These are phyloP conservation scores for Ceryle rudis DNA, from an alignment of 2,797 vertebrate genomes.

Conservation along the genomic window DNA sequence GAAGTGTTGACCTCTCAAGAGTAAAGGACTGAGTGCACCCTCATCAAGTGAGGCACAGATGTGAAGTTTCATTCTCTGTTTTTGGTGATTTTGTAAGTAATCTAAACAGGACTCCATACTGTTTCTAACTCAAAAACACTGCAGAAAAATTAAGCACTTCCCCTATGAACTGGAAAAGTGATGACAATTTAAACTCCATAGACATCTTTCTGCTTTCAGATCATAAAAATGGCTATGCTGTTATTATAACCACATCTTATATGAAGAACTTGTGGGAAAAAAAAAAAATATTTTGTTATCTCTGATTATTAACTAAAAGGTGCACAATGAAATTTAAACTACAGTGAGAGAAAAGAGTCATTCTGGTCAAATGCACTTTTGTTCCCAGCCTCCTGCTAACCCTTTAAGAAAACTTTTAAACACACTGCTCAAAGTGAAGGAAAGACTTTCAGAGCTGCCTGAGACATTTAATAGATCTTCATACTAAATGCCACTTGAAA, in stretches of 20 bases:
- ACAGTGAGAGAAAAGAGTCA: background rate
- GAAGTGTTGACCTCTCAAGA: background rate
- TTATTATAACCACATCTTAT: background rate
- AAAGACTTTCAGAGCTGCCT: background rate
- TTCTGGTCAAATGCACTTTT: background rate
- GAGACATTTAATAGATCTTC: background rate
- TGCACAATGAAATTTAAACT: background rate
- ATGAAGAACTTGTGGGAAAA: background rate
- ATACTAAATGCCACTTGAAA: background rate
- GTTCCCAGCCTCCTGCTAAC: background rate
- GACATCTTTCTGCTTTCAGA: background rate
- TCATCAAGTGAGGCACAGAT: background rate
- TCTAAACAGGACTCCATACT: too few relatives aligned
- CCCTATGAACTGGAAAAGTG: background rate
- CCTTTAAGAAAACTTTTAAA: conserved; percentile 28
- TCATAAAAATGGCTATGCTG: background rate
- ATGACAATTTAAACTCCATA: background rate
- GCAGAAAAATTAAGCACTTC: background rate
- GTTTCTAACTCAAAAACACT: background rate
- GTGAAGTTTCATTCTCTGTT: background rate
- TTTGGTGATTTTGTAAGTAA: too few relatives aligned
- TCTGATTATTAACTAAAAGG: background rate
- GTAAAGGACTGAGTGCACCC: background rate
- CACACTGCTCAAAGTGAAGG: background rate
- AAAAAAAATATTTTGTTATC: background rate